Percentiles rank a stretch among this genome's conserved stretches.
phyloP scores from a whole-genome alignment of 2,113 vertebrate genomes.

The Tenrec ecaudatus region DNA sequence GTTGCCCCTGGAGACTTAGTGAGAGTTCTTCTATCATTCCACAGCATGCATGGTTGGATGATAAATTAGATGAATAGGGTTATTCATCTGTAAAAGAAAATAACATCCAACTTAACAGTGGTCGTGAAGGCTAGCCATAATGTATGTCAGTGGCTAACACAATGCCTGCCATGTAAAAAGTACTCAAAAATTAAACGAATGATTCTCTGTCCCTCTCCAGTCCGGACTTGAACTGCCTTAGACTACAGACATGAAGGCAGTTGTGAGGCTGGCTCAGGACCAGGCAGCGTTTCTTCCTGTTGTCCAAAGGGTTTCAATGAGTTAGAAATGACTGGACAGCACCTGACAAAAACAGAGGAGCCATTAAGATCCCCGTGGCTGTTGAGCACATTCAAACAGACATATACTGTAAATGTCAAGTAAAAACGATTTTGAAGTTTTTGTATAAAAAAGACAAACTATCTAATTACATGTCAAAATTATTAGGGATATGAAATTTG shows the following conservation, averaged over 20 bases:
- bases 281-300: too few relatives aligned
- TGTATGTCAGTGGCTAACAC: background rate
- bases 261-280: too few relatives aligned
- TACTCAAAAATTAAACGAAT: background rate
- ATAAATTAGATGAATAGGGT: background rate
- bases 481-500: background rate
- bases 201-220: background rate
- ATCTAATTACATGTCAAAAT: background rate
- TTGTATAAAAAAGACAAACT: background rate
- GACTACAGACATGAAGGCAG: too few relatives aligned
- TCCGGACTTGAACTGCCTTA: background rate
- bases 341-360: too few relatives aligned
- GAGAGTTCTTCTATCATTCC: too few relatives aligned
- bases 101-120: background rate
- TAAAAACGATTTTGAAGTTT: background rate
- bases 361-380: background rate
- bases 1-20: background rate
- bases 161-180: background rate
- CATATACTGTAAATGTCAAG: background rate
- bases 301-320: too few relatives aligned
- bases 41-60: background rate
- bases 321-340: too few relatives aligned
- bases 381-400: background rate
- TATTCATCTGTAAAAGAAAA: slow-evolving; percentile 7
- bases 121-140: background rate